Evolutionary conservation across 2,888 invertebrate species (phyloP).

Genomic region (Gandaritis pyraliata): DNA sequence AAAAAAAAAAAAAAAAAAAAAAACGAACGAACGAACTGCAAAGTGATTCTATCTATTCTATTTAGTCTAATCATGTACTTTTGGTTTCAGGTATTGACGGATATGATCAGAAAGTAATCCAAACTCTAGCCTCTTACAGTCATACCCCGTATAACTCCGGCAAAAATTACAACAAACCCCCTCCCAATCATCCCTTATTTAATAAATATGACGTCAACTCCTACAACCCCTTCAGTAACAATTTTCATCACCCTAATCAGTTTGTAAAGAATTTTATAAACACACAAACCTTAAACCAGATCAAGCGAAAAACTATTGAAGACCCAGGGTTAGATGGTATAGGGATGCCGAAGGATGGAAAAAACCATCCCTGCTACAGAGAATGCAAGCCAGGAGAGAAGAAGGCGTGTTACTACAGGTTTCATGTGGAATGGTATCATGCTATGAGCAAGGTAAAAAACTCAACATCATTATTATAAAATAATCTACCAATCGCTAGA

Average conservation of each 20-base stretch:
- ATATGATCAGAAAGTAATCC: conserved; percentile 7
- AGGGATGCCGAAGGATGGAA: conserved; percentile 32
- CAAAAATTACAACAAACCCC: too few species aligned
- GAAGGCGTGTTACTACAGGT: conserved; percentile 34
- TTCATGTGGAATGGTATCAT: conserved; percentile 37
- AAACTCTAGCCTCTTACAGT: too few species aligned
- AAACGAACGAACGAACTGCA: too few species aligned
- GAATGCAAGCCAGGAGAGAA: conserved; percentile 12
- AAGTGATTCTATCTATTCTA: too few species aligned
- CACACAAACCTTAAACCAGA: not conserved
- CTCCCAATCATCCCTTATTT: too few species aligned
- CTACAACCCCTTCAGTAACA: not conserved
- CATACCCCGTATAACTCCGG: too few species aligned
- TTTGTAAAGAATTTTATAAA: not conserved
- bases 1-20: too few species aligned
- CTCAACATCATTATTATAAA: too few species aligned
- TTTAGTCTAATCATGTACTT: not conserved
- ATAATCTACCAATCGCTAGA: too few species aligned
- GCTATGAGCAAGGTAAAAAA: conserved; percentile 33
- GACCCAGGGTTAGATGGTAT: conserved; percentile 25
- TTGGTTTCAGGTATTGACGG: conserved; percentile 26
- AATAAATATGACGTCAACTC: too few species aligned
- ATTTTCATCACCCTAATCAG: not conserved
- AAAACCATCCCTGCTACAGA: conserved; percentile 36
- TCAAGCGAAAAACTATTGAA: not conserved